Evolutionary conservation across 2,797 vertebrate species (phyloP).

Genomic region (Enteromius argenteus): DNA sequence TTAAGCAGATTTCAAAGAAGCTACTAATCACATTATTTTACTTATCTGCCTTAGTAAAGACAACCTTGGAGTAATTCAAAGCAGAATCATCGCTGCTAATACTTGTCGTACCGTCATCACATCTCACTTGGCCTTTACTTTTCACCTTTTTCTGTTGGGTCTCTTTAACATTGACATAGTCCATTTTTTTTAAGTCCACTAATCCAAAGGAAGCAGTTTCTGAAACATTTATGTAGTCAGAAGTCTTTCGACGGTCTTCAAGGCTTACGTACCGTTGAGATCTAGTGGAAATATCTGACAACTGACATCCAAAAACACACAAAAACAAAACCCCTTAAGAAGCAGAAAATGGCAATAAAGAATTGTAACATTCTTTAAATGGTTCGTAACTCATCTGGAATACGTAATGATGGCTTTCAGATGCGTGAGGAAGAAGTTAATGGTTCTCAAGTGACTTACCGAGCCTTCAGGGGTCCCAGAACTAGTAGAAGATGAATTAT

Average conservation of each 20-base stretch:
- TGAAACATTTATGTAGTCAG: conserved; percentile 49
- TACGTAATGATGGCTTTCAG: not conserved
- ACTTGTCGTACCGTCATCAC: not conserved
- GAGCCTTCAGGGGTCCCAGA: conserved; percentile 42
- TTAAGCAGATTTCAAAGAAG: not conserved
- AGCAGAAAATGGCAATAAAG: not conserved
- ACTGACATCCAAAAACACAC: conserved; percentile 25
- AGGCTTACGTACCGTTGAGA: conserved; percentile 28
- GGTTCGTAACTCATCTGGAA: not conserved
- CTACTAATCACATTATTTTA: not conserved
- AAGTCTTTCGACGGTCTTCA: not conserved
- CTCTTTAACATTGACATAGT: conserved; percentile 50
- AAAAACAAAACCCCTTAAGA: conserved; percentile 21
- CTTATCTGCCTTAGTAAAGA: conserved; percentile 37
- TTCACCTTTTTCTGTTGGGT: not conserved
- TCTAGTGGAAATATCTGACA: conserved; percentile 6
- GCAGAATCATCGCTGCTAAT: conserved; percentile 27
- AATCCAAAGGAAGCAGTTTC: not conserved
- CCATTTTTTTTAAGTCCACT: not conserved
- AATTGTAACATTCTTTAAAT: not conserved
- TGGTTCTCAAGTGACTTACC: conserved; percentile 44
- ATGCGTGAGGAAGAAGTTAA: not conserved
- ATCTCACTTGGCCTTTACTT: not conserved
- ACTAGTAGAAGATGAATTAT: conserved; percentile 53
- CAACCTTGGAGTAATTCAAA: conserved; percentile 54